These are phyloP conservation scores for Apostichopus leukothele DNA, from an alignment of 53 echinoderm and acorn worm species.

Conservation along the genomic window DNA sequence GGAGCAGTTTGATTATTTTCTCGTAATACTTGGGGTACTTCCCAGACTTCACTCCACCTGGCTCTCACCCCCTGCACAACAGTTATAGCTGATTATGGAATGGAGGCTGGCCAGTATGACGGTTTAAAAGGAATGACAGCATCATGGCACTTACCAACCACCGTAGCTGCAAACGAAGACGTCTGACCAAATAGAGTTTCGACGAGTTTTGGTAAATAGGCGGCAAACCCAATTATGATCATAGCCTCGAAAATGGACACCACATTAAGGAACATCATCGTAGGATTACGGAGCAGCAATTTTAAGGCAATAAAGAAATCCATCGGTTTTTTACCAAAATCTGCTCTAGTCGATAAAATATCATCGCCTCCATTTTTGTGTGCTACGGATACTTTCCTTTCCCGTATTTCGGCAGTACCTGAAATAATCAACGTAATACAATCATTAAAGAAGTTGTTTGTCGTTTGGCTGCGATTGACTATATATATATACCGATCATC, in stretches of 20 bases:
- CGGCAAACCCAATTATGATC: slow-evolving; percentile 62
- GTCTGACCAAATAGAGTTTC: slow-evolving; percentile 72
- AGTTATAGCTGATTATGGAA: too few relatives aligned
- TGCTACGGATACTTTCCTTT: slow-evolving; percentile 12
- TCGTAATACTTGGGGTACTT: too few relatives aligned
- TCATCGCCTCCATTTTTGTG: slow-evolving; percentile 36
- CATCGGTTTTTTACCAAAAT: slow-evolving; percentile 34
- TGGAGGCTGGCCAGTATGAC: too few relatives aligned
- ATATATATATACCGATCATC: too few relatives aligned
- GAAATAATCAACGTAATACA: not conserved
- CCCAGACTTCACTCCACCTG: too few relatives aligned
- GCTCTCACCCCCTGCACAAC: too few relatives aligned
- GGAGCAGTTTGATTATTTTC: too few relatives aligned
- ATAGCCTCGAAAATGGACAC: slow-evolving; percentile 54
- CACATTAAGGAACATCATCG: slow-evolving; percentile 52
- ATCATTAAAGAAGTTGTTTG: not conserved
- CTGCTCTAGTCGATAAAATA: slow-evolving; percentile 20
- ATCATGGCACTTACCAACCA: slow-evolving; percentile 59
- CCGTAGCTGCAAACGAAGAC: slow-evolving; percentile 63
- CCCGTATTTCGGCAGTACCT: slow-evolving; percentile 37
- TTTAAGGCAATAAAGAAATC: slow-evolving; percentile 44
- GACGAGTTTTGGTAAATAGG: slow-evolving; percentile 73
- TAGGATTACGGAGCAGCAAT: slow-evolving; percentile 52
- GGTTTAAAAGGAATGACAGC: too few relatives aligned
- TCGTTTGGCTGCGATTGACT: too few relatives aligned